Percentiles rank a stretch among this genome's conserved stretches.
Evolutionary conservation across 2,888 invertebrate genomes (phyloP).

Genomic region (Atherix ibis): DNA sequence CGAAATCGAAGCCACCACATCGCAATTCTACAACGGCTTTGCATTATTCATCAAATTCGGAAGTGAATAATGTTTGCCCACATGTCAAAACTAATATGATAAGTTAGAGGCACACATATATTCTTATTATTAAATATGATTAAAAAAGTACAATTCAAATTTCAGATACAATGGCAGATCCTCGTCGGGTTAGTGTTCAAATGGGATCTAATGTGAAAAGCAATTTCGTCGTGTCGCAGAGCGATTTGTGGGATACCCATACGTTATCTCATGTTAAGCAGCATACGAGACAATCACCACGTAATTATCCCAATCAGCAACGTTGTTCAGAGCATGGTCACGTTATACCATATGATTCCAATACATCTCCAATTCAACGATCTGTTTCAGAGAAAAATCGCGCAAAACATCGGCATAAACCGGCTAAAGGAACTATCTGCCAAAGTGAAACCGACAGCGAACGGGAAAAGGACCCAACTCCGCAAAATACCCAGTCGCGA

Average conservation of each 20-base stretch:
- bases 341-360: constrained; percentile 25
- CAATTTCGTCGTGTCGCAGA: constrained; percentile 47
- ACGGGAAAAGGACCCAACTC: constrained; percentile 24
- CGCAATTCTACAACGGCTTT: constrained; percentile 28
- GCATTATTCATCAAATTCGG: constrained; percentile 27
- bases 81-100: constrained; percentile 24
- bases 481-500: constrained; percentile 21
- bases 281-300: constrained; percentile 30
- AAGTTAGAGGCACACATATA: neutral
- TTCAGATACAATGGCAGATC: constrained; percentile 21
- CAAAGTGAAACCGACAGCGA: constrained; percentile 39
- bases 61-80: constrained; percentile 29
- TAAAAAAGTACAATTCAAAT: neutral
- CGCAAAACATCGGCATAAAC: constrained; percentile 35
- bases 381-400: constrained; percentile 49
- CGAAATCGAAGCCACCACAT: constrained; percentile 24
- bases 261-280: constrained; percentile 39
- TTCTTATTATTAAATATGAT: neutral
- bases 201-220: constrained; percentile 29
- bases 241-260: constrained; percentile 50
- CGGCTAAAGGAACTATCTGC: constrained; percentile 37
- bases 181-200: constrained; percentile 28
- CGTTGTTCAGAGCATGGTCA: constrained; percentile 32
- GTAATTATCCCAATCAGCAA: constrained; percentile 26
- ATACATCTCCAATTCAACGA: constrained; percentile 40